Conservation (phyloP, 2,113 vertebrate species). For the Craseonycteris thonglongyai region DNA sequence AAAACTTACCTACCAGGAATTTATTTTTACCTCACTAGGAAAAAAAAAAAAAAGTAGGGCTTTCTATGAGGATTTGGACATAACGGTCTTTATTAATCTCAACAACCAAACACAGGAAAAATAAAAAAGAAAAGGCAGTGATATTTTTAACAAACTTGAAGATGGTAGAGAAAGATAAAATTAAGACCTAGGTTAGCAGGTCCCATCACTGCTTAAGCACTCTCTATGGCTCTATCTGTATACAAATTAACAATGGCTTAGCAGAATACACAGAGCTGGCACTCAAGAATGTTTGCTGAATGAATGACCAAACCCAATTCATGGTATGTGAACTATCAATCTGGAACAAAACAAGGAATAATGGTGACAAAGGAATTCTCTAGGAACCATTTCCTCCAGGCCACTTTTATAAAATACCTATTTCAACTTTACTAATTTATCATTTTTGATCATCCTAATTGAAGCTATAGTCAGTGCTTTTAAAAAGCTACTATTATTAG, state of each 20-base stretch:
- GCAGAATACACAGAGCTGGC: neutral
- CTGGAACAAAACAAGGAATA: neutral
- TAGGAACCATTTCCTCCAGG: neutral
- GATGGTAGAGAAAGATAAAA: neutral
- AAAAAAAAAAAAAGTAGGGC: slow-evolving; percentile 18
- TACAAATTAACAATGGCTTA: neutral
- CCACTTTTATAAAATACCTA: neutral
- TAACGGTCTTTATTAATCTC: neutral
- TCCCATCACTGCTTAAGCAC: neutral
- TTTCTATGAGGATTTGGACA: neutral
- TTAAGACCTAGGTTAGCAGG: neutral
- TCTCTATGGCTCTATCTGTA: neutral
- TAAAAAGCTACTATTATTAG: neutral
- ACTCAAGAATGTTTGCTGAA: neutral
- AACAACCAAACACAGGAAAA: neutral
- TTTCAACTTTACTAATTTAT: neutral
- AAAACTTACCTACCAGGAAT: neutral
- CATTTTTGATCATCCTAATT: neutral
- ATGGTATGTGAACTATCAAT: neutral
- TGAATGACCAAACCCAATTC: neutral
- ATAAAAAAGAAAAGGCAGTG: neutral
- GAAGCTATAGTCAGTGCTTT: neutral
- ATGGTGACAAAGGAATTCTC: neutral
- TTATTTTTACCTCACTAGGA: neutral
- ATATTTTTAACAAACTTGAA: neutral